Evolutionary conservation across 2,113 vertebrate genomes (phyloP).

Genomic region (Dipodomys stephensi): DNA sequence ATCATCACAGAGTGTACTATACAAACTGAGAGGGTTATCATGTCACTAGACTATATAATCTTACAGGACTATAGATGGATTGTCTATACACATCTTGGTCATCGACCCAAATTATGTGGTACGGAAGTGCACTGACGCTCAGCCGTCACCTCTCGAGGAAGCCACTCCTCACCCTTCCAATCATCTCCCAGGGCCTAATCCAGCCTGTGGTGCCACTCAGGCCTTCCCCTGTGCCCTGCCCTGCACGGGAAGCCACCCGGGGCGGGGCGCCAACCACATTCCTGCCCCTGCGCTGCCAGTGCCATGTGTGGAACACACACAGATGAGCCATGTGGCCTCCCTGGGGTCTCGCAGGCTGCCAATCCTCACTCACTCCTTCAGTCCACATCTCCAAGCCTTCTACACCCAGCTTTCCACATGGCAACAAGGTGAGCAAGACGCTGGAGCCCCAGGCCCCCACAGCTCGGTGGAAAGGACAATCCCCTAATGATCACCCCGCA

Average conservation of each 20-base stretch:
- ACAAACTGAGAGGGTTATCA: background rate
- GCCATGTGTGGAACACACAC: background rate
- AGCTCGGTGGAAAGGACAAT: background rate
- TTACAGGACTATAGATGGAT: background rate
- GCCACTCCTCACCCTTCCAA: background rate
- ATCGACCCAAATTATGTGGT: too few species aligned
- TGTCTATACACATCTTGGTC: too few species aligned
- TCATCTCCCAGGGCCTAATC: background rate
- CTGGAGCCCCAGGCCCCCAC: background rate
- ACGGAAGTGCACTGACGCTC: background rate
- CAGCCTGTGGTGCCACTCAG: background rate
- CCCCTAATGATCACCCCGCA: accelerated
- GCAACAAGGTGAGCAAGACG: background rate
- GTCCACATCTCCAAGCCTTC: background rate
- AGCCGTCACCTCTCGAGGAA: background rate
- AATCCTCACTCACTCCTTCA: background rate
- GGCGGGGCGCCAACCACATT: background rate
- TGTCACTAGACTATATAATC: background rate
- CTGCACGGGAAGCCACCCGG: background rate
- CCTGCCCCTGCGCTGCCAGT: background rate
- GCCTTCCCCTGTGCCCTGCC: background rate
- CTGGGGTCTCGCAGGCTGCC: background rate
- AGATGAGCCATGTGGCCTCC: background rate
- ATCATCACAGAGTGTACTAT: background rate
- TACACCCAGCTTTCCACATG: accelerated